Conservation (phyloP, 2,797 vertebrate genomes). For the Phoeniculus purpureus region DNA sequence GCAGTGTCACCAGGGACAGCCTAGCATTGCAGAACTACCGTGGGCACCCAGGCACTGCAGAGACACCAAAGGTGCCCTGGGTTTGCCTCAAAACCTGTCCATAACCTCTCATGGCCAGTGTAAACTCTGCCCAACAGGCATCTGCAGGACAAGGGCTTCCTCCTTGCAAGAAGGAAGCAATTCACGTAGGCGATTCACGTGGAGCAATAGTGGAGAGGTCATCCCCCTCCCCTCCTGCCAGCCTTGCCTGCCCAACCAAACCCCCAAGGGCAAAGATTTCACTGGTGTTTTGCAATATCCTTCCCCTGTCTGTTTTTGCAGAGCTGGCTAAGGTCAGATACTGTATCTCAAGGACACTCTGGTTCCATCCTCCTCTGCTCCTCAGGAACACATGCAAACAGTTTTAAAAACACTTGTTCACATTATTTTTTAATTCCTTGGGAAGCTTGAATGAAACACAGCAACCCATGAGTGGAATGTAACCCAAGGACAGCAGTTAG, state of each 20-base stretch:
- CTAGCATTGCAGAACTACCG: not conserved
- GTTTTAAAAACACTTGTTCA: constrained; percentile 56
- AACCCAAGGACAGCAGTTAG: not conserved
- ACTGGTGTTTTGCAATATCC: not conserved
- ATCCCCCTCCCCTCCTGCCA: not conserved
- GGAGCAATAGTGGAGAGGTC: not conserved
- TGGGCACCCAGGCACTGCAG: not conserved
- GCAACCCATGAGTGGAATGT: not conserved
- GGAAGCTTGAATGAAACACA: not conserved
- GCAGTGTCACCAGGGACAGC: not conserved
- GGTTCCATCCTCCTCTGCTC: constrained; percentile 36
- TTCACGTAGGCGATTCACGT: not conserved
- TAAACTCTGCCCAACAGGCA: not conserved
- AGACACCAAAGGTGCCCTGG: not conserved
- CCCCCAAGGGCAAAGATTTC: not conserved
- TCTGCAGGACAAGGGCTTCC: not conserved
- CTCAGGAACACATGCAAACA: not conserved
- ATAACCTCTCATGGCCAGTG: rapidly evolving
- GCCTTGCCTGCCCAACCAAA: not conserved
- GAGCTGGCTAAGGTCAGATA: not conserved
- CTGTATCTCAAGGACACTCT: not conserved
- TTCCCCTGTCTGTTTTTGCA: not conserved
- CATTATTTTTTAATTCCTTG: constrained; percentile 21
- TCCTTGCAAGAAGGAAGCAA: not conserved
- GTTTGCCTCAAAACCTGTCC: not conserved